Conservation (phyloP, 2,113 vertebrate genomes). For the Vidua macroura region DNA sequence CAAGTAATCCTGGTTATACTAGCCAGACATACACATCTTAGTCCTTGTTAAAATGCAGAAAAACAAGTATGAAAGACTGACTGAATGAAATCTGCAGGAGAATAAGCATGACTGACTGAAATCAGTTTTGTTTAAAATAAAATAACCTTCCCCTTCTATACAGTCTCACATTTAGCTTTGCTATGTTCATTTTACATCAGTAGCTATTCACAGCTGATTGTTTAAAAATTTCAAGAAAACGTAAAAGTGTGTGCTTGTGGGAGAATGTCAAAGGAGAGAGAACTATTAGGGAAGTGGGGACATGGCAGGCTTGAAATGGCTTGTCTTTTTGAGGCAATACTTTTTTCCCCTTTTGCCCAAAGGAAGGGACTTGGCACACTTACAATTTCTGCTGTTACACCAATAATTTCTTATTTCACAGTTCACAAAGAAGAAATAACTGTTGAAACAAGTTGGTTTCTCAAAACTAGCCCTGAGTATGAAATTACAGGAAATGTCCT, state of each 20-base stretch:
- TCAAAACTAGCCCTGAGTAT: neutral
- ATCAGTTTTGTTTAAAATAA: neutral
- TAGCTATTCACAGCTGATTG: neutral
- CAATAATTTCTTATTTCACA: neutral
- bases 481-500: slow-evolving; percentile 51
- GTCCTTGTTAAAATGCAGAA: neutral
- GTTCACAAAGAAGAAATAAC: slow-evolving; percentile 21
- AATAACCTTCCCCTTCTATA: neutral
- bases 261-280: neutral
- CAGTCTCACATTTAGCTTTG: neutral
- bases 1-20: neutral
- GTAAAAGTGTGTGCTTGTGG: neutral
- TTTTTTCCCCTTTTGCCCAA: neutral
- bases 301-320: neutral
- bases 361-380: neutral
- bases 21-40: neutral
- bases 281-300: neutral
- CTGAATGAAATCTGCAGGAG: neutral
- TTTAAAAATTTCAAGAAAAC: neutral
- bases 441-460: slow-evolving; percentile 39
- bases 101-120: neutral
- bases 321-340: slow-evolving; percentile 33
- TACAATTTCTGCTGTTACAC: slow-evolving; percentile 15
- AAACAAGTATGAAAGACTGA: neutral
- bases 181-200: neutral